A percentile compares a stretch with the other conserved stretches of the same genome.
Conservation (phyloP, 2,797 vertebrate genomes). For the Scolopax rusticola region DNA sequence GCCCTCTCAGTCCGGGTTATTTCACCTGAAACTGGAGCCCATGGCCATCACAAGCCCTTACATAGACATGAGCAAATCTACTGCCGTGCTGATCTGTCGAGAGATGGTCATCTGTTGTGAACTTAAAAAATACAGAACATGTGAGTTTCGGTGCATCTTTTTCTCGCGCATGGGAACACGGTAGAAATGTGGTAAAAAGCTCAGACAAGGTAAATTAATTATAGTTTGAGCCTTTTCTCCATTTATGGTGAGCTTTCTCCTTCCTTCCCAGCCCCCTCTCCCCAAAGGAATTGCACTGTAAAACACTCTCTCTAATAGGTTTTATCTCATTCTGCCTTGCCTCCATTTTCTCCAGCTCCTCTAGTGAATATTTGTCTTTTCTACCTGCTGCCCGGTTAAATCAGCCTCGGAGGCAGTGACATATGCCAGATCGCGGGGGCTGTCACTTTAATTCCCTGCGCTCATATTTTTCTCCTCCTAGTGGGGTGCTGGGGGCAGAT, state of each 20-base stretch:
- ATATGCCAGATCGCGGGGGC: slow-evolving; percentile 57
- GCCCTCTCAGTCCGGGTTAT: neutral
- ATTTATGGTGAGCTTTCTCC: slow-evolving; percentile 58
- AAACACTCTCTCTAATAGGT: slow-evolving; percentile 32
- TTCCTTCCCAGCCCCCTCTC: neutral
- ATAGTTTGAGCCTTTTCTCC: slow-evolving; percentile 7
- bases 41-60: neutral
- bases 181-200: slow-evolving; percentile 32
- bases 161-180: neutral
- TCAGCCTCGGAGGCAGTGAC: slow-evolving; percentile 60
- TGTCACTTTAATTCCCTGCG: slow-evolving; percentile 63
- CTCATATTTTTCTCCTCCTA: slow-evolving; percentile 50
- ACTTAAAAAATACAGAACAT: neutral
- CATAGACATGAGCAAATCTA: neutral
- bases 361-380: slow-evolving; percentile 60
- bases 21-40: neutral
- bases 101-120: neutral
- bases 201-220: slow-evolving; percentile 62
- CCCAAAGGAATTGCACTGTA: neutral
- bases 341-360: slow-evolving; percentile 45
- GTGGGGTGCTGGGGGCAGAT: slow-evolving; percentile 56
- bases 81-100: neutral
- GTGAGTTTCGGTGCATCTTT: neutral
- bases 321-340: slow-evolving; percentile 53
- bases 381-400: slow-evolving; percentile 68